Evolutionary conservation across 2,888 invertebrate genomes (phyloP).

Genomic region (Tanypteryx hageni): DNA sequence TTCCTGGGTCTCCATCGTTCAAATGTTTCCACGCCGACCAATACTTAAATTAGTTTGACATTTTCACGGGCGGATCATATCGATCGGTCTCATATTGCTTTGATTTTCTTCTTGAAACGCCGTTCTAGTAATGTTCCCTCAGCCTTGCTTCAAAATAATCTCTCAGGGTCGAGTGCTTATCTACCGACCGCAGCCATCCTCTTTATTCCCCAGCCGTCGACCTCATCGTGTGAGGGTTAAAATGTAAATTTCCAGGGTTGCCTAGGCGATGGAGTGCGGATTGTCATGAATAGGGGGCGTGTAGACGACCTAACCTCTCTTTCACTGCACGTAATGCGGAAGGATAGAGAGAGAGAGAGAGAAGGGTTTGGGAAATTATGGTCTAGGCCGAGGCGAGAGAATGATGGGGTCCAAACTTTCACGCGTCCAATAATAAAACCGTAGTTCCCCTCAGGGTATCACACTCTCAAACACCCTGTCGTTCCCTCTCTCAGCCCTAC

Average conservation of each 20-base stretch:
- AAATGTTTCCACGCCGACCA: background rate
- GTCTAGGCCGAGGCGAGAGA: background rate
- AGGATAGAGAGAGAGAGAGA: background rate
- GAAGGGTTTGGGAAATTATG: too few relatives aligned
- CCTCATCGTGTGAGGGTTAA: too few relatives aligned
- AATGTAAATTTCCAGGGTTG: background rate
- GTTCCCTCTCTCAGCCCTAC: background rate
- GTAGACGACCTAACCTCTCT: background rate
- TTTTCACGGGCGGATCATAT: background rate
- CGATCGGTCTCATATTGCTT: background rate
- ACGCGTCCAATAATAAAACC: conserved; percentile 5
- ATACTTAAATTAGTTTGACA: background rate
- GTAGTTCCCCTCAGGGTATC: background rate
- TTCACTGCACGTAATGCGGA: background rate
- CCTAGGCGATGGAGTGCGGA: background rate
- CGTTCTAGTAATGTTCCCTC: background rate
- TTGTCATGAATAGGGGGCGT: background rate
- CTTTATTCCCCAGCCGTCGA: background rate
- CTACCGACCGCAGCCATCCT: background rate
- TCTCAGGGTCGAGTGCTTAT: background rate
- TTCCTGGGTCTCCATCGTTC: background rate
- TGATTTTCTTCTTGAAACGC: background rate
- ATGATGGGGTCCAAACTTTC: conserved; percentile 11
- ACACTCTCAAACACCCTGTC: too few relatives aligned
- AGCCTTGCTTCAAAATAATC: background rate